Evolutionary conservation across 2,113 vertebrate genomes (phyloP).

Genomic region (Tragelaphus imberbis): DNA sequence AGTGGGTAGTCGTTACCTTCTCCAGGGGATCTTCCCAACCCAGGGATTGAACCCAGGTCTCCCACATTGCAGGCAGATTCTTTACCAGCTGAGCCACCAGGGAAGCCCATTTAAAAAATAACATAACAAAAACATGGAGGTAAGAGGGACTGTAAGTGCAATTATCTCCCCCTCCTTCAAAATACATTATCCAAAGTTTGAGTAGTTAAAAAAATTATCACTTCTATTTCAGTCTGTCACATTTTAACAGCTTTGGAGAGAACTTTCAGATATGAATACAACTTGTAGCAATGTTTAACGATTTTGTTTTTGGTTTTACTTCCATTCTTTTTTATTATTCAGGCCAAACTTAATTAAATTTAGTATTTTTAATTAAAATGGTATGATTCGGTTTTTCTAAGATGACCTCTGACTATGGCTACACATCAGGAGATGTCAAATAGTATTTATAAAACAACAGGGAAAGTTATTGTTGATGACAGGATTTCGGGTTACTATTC

Average conservation of each 20-base stretch:
- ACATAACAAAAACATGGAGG: neutral
- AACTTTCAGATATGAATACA: neutral
- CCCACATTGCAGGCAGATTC: neutral
- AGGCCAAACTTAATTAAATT: conserved; percentile 26
- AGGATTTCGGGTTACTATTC: neutral
- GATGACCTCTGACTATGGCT: neutral
- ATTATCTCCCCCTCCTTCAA: neutral
- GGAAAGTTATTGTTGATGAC: conserved; percentile 7
- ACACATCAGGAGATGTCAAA: neutral
- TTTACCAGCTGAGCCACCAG: neutral
- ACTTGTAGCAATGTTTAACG: neutral
- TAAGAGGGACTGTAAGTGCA: neutral
- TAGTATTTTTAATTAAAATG: conserved; percentile 18
- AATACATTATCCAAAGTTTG: neutral
- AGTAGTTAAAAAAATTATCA: neutral
- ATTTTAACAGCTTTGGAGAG: neutral
- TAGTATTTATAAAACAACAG: neutral
- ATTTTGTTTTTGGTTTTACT: neutral
- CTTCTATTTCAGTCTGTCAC: neutral
- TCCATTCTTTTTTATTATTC: neutral
- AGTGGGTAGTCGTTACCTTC: neutral
- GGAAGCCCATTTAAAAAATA: neutral
- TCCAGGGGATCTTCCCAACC: neutral
- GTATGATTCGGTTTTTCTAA: neutral
- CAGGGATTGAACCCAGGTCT: neutral